Percentiles rank a stretch among this genome's conserved stretches.
phyloP scores from a whole-genome alignment of 2,888 invertebrate genomes.

The Agriopis leucophaearia region DNA sequence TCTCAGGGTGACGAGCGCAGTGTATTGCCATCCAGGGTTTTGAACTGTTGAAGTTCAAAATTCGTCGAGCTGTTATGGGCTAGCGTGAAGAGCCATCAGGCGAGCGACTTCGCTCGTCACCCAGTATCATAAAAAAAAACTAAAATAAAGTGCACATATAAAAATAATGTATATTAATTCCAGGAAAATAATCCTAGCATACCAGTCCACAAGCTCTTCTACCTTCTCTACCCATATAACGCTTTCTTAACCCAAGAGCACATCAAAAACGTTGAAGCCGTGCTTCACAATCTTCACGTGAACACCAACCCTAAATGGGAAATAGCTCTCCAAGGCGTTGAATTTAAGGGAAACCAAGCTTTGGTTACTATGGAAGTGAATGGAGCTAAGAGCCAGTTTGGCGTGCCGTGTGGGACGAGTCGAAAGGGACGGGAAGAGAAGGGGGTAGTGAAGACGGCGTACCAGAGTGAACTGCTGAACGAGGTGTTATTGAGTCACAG shows the following conservation, averaged over 20 bases:
- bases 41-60: too few relatives aligned
- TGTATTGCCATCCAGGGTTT: too few relatives aligned
- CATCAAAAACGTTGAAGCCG: conserved; percentile 89
- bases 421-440: conserved; percentile 55
- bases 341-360: conserved; percentile 67
- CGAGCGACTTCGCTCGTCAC: too few relatives aligned
- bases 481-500: conserved; percentile 92
- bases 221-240: conserved; percentile 94
- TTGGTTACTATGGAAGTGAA: conserved; percentile 76
- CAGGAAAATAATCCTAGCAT: conserved; percentile 91
- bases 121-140: too few relatives aligned
- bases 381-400: conserved; percentile 71
- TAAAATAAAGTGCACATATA: too few relatives aligned
- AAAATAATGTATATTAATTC: too few relatives aligned
- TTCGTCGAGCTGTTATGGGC: too few relatives aligned
- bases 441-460: conserved; percentile 88
- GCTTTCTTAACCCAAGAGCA: conserved; percentile 93
- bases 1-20: too few relatives aligned
- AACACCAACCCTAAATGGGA: conserved; percentile 64
- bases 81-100: too few relatives aligned
- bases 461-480: conserved; percentile 92
- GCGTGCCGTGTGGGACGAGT: conserved; percentile 73
- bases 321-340: conserved; percentile 58
- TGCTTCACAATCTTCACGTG: conserved; percentile 88
- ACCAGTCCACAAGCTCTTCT: conserved; percentile 89